Conservation (phyloP, 2,113 vertebrate genomes). For the Scomber japonicus region DNA sequence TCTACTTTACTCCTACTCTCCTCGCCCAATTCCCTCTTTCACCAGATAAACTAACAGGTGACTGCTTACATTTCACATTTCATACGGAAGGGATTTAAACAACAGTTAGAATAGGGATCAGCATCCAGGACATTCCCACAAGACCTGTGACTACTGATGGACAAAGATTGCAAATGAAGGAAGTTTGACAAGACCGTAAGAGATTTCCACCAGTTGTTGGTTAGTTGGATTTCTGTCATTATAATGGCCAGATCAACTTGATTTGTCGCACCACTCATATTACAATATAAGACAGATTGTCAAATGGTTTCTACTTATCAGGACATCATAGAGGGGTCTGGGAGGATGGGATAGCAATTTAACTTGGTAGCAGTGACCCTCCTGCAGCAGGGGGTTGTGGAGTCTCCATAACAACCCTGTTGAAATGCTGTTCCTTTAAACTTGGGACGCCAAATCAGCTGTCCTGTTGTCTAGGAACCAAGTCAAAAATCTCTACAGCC, state of each 20-base stretch:
- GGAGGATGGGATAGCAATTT: background rate
- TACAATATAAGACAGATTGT: background rate
- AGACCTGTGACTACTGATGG: background rate
- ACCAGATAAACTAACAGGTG: slow-evolving; percentile 45
- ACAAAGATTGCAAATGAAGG: background rate
- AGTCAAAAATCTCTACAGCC: background rate
- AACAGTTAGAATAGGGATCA: background rate
- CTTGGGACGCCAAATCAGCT: slow-evolving; percentile 10
- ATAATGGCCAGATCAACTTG: background rate
- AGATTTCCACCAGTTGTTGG: background rate
- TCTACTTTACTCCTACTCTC: slow-evolving; percentile 26
- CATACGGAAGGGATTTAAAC: slow-evolving; percentile 13
- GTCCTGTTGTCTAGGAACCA: slow-evolving; percentile 20
- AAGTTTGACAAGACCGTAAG: background rate
- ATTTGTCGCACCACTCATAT: background rate
- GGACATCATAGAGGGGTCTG: background rate
- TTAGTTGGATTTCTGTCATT: background rate
- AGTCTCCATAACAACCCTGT: slow-evolving; percentile 1
- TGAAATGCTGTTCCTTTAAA: slow-evolving; percentile 9
- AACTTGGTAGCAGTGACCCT: slow-evolving; percentile 16
- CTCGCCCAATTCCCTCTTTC: slow-evolving; percentile 34
- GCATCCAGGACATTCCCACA: background rate
- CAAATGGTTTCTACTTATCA: background rate
- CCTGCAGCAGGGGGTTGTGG: slow-evolving; percentile 18
- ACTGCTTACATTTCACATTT: slow-evolving; percentile 46